Conservation (phyloP, 1,140 invertebrate species). For the Euura saliciscinereae region DNA sequence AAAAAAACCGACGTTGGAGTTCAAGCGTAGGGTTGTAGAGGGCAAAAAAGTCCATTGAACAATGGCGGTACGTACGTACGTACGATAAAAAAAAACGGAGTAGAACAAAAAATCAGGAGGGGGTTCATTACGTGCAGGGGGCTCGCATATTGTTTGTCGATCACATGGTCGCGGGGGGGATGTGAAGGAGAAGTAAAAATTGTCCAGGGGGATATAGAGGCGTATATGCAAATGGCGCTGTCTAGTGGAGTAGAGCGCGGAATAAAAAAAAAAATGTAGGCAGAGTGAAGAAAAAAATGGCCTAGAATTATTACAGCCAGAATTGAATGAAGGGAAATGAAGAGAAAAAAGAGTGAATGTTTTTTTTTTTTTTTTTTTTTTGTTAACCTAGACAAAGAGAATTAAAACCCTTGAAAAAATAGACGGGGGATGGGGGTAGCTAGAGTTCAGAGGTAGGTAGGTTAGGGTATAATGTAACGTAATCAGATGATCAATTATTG, state of each 20-base stretch:
- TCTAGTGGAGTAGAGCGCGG: not conserved
- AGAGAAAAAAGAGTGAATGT: not conserved
- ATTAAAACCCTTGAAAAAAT: not conserved
- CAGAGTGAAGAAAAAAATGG: not conserved
- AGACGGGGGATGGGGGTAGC: conserved; percentile 23
- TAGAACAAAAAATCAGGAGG: conserved; percentile 22
- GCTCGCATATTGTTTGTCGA: conserved; percentile 13
- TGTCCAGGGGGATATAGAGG: conserved; percentile 37
- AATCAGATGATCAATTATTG: conserved; percentile 62
- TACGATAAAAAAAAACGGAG: no score
- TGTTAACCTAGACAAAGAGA: not conserved
- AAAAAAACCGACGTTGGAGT: no score
- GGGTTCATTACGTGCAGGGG: conserved; percentile 51
- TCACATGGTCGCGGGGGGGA: not conserved
- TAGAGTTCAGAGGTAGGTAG: conserved; percentile 21
- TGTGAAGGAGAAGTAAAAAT: not conserved
- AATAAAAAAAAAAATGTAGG: conserved; percentile 25
- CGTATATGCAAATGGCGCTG: conserved; percentile 55
- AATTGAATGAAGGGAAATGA: not conserved
- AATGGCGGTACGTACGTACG: no score
- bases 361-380: conserved; percentile 7
- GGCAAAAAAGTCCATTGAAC: no score
- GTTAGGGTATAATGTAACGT: conserved; percentile 57
- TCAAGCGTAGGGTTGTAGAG: no score
- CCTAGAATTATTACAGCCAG: not conserved